Percentiles rank a stretch among this genome's conserved stretches.
These are phyloP conservation scores for Herminia tarsipennalis DNA, from an alignment of 2,888 invertebrate species.

Conservation along the genomic window DNA sequence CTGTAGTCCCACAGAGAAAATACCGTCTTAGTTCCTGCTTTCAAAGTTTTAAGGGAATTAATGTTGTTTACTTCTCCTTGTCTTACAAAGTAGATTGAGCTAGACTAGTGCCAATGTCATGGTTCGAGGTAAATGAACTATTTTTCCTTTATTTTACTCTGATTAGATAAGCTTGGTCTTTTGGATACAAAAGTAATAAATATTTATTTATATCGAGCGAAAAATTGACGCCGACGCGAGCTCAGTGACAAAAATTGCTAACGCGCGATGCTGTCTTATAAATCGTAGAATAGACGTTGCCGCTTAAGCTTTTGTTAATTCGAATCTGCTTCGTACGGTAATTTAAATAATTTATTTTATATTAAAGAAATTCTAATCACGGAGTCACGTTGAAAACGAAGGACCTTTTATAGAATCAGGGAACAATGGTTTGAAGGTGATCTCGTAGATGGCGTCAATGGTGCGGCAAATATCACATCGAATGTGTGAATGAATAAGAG, in stretches of 20 bases:
- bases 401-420: too few relatives aligned
- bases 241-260: background rate
- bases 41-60: slow-evolving; percentile 70
- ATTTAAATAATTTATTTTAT: slow-evolving; percentile 6
- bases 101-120: slow-evolving; percentile 26
- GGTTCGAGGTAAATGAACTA: slow-evolving; percentile 23
- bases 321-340: background rate
- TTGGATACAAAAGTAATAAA: background rate
- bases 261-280: background rate
- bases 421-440: too few relatives aligned
- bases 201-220: slow-evolving; percentile 1
- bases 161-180: background rate
- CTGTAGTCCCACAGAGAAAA: slow-evolving; percentile 63
- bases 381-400: too few relatives aligned
- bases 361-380: slow-evolving; percentile 5
- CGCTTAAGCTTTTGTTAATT: slow-evolving; percentile 1
- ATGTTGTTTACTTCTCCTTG: slow-evolving; percentile 53
- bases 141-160: slow-evolving; percentile 7
- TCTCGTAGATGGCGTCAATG: too few relatives aligned
- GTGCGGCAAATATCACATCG: too few relatives aligned
- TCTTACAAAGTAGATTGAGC: slow-evolving; percentile 46
- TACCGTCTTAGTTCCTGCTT: slow-evolving; percentile 65
- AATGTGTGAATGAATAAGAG: too few relatives aligned
- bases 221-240: background rate
- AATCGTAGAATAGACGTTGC: background rate